Evolutionary conservation across 37 sponge, comb jelly and placozoan species (phyloP).

Genomic region (Aphrocallistes beatrix): DNA sequence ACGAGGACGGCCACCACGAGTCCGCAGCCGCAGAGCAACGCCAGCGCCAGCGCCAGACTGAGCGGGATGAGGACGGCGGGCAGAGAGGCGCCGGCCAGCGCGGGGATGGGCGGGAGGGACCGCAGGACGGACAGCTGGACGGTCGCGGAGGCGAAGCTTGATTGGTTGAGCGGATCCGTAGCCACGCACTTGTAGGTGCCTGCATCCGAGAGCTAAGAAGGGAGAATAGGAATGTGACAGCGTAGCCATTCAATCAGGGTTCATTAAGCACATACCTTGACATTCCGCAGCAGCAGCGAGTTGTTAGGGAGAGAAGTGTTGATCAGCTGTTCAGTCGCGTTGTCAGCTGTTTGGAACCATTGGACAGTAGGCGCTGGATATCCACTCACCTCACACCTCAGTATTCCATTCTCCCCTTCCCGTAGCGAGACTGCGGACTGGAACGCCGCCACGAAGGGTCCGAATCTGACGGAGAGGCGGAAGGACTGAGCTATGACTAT

Average conservation of each 20-base stretch:
- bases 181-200: background rate
- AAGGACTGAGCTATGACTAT: background rate
- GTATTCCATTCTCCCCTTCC: background rate
- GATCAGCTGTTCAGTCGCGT: background rate
- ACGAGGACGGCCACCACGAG: background rate
- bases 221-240: background rate
- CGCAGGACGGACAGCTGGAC: background rate
- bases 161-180: background rate
- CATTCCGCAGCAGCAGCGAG: background rate
- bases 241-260: too few species aligned
- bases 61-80: background rate
- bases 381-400: background rate
- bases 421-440: background rate
- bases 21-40: background rate
- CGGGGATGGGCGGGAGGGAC: background rate
- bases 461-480: background rate
- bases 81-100: background rate
- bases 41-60: background rate
- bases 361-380: background rate
- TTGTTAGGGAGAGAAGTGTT: background rate
- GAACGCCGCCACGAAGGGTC: background rate
- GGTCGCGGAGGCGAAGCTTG: background rate
- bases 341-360: background rate
- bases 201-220: background rate
- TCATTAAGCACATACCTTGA: background rate